Percentiles rank a stretch among this genome's conserved stretches.
phyloP scores from a whole-genome alignment of 2,888 invertebrate genomes.

The Calephelis perditalis region DNA sequence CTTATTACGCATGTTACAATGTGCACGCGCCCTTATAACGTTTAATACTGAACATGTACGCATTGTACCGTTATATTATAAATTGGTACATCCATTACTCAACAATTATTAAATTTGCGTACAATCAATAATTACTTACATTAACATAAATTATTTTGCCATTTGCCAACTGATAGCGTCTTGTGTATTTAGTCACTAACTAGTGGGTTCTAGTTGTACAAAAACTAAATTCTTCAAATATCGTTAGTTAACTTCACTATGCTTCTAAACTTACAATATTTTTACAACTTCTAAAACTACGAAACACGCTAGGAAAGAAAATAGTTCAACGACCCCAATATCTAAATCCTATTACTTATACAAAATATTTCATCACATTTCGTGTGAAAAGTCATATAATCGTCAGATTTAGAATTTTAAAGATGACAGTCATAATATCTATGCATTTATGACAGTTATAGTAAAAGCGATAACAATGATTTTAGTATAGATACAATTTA shows the following conservation, averaged over 20 bases:
- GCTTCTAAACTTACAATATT: constrained; percentile 60
- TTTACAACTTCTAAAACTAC: constrained; percentile 45
- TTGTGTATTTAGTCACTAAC: constrained; percentile 49
- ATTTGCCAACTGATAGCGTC: constrained; percentile 40
- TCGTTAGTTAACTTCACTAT: constrained; percentile 58
- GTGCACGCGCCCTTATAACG: constrained; percentile 7
- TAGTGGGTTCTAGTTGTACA: constrained; percentile 67
- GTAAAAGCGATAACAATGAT: no score
- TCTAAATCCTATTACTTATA: no score
- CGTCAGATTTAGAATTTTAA: no score
- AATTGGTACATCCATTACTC: constrained; percentile 3
- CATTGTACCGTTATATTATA: constrained; percentile 3
- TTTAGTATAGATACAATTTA: constrained; percentile 11
- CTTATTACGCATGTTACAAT: not conserved
- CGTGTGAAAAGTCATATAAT: no score
- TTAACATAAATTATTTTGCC: constrained; percentile 32
- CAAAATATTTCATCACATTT: no score
- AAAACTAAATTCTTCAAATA: constrained; percentile 65
- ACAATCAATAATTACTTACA: constrained; percentile 28
- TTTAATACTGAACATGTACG: constrained; percentile 13
- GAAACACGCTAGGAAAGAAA: constrained; percentile 1
- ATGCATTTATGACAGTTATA: no score
- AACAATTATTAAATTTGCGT: constrained; percentile 11
- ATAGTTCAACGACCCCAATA: no score
- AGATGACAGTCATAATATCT: no score